Evolutionary conservation across 2,797 vertebrate genomes (phyloP), one percentile per base, ranked within the genome.

Genomic region (Pachyuromys duprasi): DNA sequence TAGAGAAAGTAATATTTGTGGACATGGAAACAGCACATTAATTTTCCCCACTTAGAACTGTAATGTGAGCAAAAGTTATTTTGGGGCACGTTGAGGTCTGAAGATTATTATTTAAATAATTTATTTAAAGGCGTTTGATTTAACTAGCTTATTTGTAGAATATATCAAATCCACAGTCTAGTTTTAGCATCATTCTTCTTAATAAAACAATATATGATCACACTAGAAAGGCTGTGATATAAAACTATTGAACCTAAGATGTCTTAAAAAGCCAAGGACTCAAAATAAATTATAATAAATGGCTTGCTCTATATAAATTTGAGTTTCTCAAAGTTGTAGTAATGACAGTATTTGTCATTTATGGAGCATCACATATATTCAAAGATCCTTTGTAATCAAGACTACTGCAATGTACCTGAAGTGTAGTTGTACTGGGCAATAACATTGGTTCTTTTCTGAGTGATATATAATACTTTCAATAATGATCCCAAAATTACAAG

Each of bases 241-340:
- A 5, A 93, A 79, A 67, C 65, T 91, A n/a, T 80, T 74, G 26
- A 83, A 63, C 75, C 13, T 75, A 88, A 90, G 18, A 88, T 53
- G 8, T 74, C 90, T 75, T 75, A 82, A 79, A 55, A 24, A 20
- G 12, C 24, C 22, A 55, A 69, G 17, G 24, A 89, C 9, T 62
- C 49, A 11, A 82, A 78, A 79, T 39, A 0, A 39, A 31, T 28
- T 42, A 39, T 92, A 8, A 13, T 22, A 69, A 69, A n/a, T 62
- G 12, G 5, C 7, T 96, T 39, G 2, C 3, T 74, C 12, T 42
- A n/a, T 62, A 74, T 24, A 95, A 92, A 89, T 45, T 60, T 89
- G 53, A 53, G 28, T 62, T 83, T 14, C 24, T 17, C 17, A 79
- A 78, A 78, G 75, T 20, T 78, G n/a, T n/a, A 18, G 45, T n/a